Conservation (phyloP, 2,113 vertebrate species). For the Cavia aperea region DNA sequence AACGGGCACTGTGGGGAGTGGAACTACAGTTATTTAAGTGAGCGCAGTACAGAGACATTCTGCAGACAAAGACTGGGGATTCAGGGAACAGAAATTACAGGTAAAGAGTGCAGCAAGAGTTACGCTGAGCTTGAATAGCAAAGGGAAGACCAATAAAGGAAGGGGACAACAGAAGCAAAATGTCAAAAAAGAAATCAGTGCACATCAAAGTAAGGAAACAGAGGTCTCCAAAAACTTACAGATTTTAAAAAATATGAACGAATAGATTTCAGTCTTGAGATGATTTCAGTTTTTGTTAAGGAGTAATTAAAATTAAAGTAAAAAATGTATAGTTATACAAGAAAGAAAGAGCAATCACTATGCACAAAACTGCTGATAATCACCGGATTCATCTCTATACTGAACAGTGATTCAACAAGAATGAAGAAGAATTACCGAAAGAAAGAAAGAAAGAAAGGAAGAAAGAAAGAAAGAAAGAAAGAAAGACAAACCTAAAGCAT, state of each 20-base stretch:
- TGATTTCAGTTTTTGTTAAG: constrained; percentile 28
- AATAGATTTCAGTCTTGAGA: not conserved
- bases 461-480: not conserved
- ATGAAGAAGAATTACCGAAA: not conserved
- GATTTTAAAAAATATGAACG: not conserved
- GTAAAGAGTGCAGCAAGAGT: not conserved
- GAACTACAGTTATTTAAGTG: not conserved
- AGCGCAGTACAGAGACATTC: not conserved
- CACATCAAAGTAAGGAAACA: not conserved
- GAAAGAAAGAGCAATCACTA: constrained; percentile 32
- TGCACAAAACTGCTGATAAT: not conserved
- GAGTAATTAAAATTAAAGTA: constrained; percentile 19
- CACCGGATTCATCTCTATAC: constrained; percentile 9
- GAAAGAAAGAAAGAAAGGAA: not conserved
- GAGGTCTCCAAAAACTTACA: not conserved
- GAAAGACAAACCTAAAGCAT: not conserved
- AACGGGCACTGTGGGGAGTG: not conserved
- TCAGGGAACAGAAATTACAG: not conserved
- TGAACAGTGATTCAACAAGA: not conserved
- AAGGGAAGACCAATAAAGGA: not conserved
- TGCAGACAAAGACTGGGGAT: not conserved
- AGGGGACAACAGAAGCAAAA: not conserved
- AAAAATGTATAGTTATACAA: not conserved
- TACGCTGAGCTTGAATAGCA: not conserved
- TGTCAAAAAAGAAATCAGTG: not conserved